A percentile compares a stretch with the other conserved stretches of the same genome.
These are phyloP conservation scores for Dromococcyx pavoninus DNA, from an alignment of 2,797 vertebrate genomes.

Conservation along the genomic window DNA sequence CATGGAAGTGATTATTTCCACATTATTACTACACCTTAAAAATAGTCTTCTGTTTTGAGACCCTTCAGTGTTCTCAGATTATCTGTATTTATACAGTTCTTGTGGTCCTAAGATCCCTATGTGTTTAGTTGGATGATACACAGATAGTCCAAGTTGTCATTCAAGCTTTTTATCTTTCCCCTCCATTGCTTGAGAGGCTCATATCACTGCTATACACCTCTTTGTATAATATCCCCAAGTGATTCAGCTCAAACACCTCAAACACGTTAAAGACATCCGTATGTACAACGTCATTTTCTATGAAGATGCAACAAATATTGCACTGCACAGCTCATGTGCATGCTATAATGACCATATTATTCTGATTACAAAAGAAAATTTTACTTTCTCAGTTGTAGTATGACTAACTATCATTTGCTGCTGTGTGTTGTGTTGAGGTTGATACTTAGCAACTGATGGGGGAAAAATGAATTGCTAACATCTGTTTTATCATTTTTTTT, in stretches of 20 bases:
- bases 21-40: slow-evolving; percentile 25
- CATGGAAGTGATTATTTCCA: background rate
- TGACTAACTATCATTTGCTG: slow-evolving; percentile 12
- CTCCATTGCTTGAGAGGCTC: background rate
- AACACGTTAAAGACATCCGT: background rate
- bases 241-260: background rate
- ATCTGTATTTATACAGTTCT: slow-evolving; percentile 23
- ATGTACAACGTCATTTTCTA: background rate
- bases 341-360: background rate
- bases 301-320: background rate
- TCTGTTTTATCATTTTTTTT: slow-evolving; percentile 42
- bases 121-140: slow-evolving; percentile 19
- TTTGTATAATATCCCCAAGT: background rate
- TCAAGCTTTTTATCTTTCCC: background rate
- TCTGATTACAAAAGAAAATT: slow-evolving; percentile 22
- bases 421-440: background rate
- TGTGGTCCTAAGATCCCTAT: background rate
- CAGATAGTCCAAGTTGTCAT: slow-evolving; percentile 34
- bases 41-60: background rate
- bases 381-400: background rate
- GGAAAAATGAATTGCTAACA: slow-evolving; percentile 43
- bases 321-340: background rate
- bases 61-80: background rate
- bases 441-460: slow-evolving; percentile 32
- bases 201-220: background rate